Base-by-base conservation (phyloP, 2,888 invertebrate species). In the Yponomeuta cagnagella region DNA sequence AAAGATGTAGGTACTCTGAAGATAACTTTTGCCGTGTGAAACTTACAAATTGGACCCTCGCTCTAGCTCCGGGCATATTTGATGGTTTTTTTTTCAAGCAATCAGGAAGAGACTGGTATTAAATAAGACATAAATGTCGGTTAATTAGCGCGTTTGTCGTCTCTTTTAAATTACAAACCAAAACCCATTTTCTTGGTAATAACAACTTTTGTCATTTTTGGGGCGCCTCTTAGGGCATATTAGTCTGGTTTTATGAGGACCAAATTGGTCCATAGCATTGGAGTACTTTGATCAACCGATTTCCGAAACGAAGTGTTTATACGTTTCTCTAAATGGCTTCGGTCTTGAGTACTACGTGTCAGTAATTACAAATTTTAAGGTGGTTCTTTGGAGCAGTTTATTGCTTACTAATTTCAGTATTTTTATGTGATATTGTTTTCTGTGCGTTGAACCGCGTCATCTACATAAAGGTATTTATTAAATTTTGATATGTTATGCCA, bases 1-100 rank as follows among this genome's bases (percentile, higher is more conserved):
- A 23, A 23, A 23, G 23, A 23, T 23, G 33, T 33, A 43, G 43
- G 43, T 43, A 43, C 9, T 58, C 15, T 15, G 52, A 58, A 58
- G 52, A 9, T 58, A 15, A 58, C 4, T 58, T 58, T 58, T 15
- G 15, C 15, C 12, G 15, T 15, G 15, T 58, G 52, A 58, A 58
- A 30, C 1, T 64, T 64, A 64, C 64, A 23, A 64, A 64, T 64
- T 64, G 31, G n/a, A 67, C 5, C 74, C 77, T 79, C 86, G 85
- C 84, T 83, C 85, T 79, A 82, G 75, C 75, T 84, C 83, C 80
- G 85, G 82, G 76, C 85, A 79, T 82, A 75, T 75, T 84, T 83
- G 80, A 85, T 82, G 76, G 74, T 75, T 74, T 73, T 77, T 77
- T 78, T 79, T 74, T 79, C 77, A 72, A 76, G 78, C 76, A 79